phyloP scores from a whole-genome alignment of 2,797 vertebrate species.

The Novumbra hubbsi region DNA sequence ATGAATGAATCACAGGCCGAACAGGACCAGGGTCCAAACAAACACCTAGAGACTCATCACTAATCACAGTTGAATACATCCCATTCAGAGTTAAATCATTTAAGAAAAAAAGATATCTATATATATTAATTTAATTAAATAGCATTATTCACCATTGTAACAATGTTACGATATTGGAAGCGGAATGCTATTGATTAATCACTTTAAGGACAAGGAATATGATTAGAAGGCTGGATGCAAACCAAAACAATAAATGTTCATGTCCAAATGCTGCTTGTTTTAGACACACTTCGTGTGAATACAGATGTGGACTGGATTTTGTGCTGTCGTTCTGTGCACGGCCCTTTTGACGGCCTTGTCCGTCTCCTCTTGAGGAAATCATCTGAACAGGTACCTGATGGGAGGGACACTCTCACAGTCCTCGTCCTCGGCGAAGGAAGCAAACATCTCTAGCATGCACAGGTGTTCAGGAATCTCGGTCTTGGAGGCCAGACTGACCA shows the following conservation, averaged over 20 bases:
- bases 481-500: constrained; percentile 60
- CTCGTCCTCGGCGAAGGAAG: constrained; percentile 73
- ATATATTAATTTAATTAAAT: not conserved
- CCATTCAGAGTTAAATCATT: too few relatives aligned
- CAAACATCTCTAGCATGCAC: constrained; percentile 70
- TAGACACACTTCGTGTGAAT: not conserved
- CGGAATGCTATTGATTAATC: not conserved
- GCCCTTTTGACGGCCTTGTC: not conserved
- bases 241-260: not conserved
- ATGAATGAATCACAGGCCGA: not conserved
- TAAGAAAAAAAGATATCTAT: not conserved
- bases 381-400: constrained; percentile 66
- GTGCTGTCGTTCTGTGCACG: not conserved
- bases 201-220: not conserved
- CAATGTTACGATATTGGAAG: not conserved
- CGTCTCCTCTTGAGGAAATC: constrained; percentile 26
- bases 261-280: not conserved
- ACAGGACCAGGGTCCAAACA: not conserved
- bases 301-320: not conserved
- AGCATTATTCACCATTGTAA: not conserved
- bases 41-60: not conserved
- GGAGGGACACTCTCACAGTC: constrained; percentile 58
- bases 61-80: not conserved
- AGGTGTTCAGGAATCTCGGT: constrained; percentile 45
- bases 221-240: not conserved